Evolutionary conservation across 2,113 vertebrate genomes (phyloP).

Genomic region (Lepisosteus osseus): DNA sequence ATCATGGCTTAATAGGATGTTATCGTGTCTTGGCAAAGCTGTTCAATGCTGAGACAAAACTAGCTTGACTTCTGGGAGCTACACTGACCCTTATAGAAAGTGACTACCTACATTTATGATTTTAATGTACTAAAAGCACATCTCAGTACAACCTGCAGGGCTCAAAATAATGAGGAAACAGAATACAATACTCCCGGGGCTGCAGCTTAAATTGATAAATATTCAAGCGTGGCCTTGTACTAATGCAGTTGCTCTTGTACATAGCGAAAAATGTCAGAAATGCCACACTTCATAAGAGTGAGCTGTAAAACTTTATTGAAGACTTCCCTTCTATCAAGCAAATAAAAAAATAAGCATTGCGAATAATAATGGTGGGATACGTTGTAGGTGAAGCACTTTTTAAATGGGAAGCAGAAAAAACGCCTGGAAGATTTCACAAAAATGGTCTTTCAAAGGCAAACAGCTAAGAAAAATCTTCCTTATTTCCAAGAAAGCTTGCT

Average conservation of each 20-base stretch:
- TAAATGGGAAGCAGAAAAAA: slow-evolving; percentile 1
- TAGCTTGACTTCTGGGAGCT: slow-evolving; percentile 27
- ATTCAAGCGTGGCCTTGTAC: slow-evolving; percentile 49
- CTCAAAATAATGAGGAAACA: slow-evolving; percentile 54
- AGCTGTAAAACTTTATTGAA: slow-evolving; percentile 55
- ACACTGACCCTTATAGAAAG: slow-evolving; percentile 45
- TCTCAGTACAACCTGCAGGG: slow-evolving; percentile 53
- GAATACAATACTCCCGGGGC: slow-evolving; percentile 49
- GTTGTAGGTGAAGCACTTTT: not conserved
- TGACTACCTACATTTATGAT: slow-evolving; percentile 44
- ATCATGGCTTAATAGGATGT: not conserved
- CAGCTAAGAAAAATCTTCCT: not conserved
- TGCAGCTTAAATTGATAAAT: slow-evolving; percentile 54
- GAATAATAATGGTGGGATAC: not conserved
- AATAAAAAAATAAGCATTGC: slow-evolving; percentile 32
- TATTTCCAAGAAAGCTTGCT: not conserved
- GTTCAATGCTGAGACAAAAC: accelerated
- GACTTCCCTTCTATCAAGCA: slow-evolving; percentile 35
- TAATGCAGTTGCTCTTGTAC: slow-evolving; percentile 54
- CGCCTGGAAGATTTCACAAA: not conserved
- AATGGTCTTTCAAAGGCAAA: not conserved
- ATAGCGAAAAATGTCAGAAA: slow-evolving; percentile 61
- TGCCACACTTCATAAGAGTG: slow-evolving; percentile 50
- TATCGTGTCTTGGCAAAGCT: not conserved
- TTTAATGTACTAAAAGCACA: slow-evolving; percentile 47